Evolutionary conservation across 2,113 vertebrate species (phyloP).

Genomic region (Cyrtonyx montezumae): DNA sequence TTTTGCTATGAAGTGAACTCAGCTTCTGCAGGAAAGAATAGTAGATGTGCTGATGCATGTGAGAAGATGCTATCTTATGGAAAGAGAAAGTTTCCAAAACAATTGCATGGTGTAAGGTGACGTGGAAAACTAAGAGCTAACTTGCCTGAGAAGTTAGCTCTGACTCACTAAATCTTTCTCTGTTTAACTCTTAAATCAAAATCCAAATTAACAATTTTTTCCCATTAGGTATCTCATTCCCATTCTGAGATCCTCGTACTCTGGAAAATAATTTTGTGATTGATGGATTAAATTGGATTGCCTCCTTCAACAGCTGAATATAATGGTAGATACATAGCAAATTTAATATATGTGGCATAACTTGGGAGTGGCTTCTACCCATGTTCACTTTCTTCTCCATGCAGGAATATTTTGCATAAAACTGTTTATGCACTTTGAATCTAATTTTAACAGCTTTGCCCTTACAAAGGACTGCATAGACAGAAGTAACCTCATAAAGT

Average conservation of each 20-base stretch:
- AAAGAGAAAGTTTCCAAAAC: constrained; percentile 12
- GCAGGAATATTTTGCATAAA: not conserved
- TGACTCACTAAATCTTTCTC: constrained; percentile 10
- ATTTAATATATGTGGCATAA: not conserved
- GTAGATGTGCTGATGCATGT: not conserved
- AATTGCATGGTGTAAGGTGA: constrained; percentile 12
- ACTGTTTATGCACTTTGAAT: not conserved
- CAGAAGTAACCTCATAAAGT: not conserved
- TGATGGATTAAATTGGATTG: constrained; percentile 18
- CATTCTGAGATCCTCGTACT: not conserved
- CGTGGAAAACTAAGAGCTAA: constrained; percentile 14
- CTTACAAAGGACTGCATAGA: not conserved
- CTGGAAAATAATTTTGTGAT: not conserved
- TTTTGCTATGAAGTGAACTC: not conserved
- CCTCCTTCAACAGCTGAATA: not conserved
- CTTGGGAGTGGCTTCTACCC: not conserved
- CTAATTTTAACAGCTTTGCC: not conserved
- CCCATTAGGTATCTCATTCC: not conserved
- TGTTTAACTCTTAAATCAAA: not conserved
- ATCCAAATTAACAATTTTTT: not conserved
- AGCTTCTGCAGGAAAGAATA: not conserved
- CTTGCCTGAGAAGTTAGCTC: not conserved
- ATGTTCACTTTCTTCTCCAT: not conserved
- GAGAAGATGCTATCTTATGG: constrained; percentile 7
- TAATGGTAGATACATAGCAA: not conserved